A percentile compares a stretch with the other conserved stretches of the same genome.
Conservation (phyloP, 2,797 vertebrate species). For the Selene dorsalis region DNA sequence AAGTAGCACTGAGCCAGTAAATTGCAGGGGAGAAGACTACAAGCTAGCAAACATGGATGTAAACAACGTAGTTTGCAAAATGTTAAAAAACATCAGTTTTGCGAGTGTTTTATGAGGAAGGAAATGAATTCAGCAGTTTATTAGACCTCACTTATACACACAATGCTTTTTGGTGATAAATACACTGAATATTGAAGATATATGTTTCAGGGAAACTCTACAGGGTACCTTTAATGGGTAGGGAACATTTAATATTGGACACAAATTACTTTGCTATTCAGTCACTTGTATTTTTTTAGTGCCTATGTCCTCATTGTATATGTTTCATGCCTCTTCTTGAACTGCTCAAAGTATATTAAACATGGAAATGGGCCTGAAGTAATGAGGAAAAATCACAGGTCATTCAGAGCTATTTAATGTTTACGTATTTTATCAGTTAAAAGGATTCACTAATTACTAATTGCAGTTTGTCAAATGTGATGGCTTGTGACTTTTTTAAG, state of each 20-base stretch:
- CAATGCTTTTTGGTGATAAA: not conserved
- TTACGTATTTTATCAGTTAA: too few relatives aligned
- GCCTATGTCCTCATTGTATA: not conserved
- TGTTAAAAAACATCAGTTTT: not conserved
- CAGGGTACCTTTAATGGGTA: not conserved
- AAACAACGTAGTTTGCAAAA: not conserved
- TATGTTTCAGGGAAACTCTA: not conserved
- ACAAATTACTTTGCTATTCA: not conserved
- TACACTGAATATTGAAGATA: not conserved
- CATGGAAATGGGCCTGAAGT: not conserved
- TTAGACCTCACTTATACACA: not conserved
- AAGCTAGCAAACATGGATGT: not conserved
- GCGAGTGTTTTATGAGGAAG: not conserved
- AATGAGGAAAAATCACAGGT: not conserved
- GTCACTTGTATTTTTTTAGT: not conserved
- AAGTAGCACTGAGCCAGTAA: constrained; percentile 22
- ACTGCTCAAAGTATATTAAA: not conserved
- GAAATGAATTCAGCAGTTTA: not conserved
- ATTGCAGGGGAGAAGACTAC: constrained; percentile 19
- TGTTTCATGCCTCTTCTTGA: constrained; percentile 6
- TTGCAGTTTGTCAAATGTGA: not conserved
- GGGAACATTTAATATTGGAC: not conserved
- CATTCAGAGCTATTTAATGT: not conserved
- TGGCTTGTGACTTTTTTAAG: not conserved
- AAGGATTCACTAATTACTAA: not conserved